These are phyloP conservation scores for Dioctria linearis DNA, from an alignment of 2,888 invertebrate genomes.

Conservation along the genomic window DNA sequence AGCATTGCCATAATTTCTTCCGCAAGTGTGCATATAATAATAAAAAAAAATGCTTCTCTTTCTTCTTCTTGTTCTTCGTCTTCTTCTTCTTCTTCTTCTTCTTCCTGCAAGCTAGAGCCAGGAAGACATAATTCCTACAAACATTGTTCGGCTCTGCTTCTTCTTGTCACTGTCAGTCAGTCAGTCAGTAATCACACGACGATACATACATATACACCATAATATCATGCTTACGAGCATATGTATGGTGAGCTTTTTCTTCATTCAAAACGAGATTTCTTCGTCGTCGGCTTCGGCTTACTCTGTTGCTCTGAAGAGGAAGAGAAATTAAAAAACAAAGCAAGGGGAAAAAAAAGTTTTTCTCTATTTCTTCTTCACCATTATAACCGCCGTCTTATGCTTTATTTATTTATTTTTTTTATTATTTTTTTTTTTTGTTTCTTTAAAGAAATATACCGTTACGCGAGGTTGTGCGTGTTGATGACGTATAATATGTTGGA, in stretches of 20 bases:
- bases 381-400: slow-evolving; percentile 13
- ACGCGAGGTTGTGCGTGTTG: slow-evolving; percentile 39
- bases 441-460: slow-evolving; percentile 44
- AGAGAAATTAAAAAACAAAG: neutral
- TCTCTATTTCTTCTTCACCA: slow-evolving; percentile 37
- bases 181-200: too few relatives aligned
- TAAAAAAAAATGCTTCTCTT: neutral
- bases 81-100: too few relatives aligned
- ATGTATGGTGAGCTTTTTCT: too few relatives aligned
- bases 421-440: slow-evolving; percentile 16
- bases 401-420: neutral
- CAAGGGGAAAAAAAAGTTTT: slow-evolving; percentile 1
- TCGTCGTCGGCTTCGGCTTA: too few relatives aligned
- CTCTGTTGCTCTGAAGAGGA: too few relatives aligned
- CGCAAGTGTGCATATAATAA: neutral
- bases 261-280: too few relatives aligned
- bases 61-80: neutral
- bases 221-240: too few relatives aligned
- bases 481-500: slow-evolving; percentile 43
- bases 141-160: too few relatives aligned
- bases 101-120: neutral
- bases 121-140: too few relatives aligned
- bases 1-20: slow-evolving; percentile 10
- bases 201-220: too few relatives aligned
- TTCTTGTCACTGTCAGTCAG: too few relatives aligned